These are phyloP conservation scores for Aphaenogaster ashmeadi DNA, from an alignment of 1,140 invertebrate species.

Conservation along the genomic window DNA sequence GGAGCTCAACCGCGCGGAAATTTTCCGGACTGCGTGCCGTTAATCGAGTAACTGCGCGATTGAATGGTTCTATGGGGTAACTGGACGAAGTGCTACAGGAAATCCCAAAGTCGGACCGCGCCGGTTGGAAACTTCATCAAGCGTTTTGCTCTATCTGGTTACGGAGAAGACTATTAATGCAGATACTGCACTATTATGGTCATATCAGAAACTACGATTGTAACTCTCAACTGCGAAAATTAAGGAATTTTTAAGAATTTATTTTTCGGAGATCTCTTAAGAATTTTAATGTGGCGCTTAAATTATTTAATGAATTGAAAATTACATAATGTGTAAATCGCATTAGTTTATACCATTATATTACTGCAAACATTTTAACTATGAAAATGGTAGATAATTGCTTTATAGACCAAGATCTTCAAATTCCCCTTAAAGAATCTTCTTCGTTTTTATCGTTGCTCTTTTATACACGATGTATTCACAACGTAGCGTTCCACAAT, in stretches of 20 bases:
- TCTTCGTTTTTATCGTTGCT: conserved; percentile 9
- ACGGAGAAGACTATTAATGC: neutral
- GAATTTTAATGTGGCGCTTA: neutral
- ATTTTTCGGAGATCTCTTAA: neutral
- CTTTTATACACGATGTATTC: conserved; percentile 23
- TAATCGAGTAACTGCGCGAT: conserved; percentile 58
- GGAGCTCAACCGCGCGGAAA: conserved; percentile 52
- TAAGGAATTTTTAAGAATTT: neutral
- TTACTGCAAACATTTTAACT: neutral
- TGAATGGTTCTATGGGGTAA: conserved; percentile 44
- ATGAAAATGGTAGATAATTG: neutral
- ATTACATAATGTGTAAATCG: neutral
- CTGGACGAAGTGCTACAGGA: conserved; percentile 10
- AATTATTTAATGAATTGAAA: neutral
- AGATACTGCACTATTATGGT: neutral
- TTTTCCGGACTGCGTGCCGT: conserved; percentile 49
- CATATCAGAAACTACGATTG: neutral
- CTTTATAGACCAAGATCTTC: neutral
- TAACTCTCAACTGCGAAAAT: neutral
- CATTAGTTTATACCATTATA: neutral
- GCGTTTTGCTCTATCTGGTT: conserved; percentile 20
- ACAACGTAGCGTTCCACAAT: neutral
- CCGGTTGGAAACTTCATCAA: conserved; percentile 39
- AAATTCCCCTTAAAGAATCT: neutral
- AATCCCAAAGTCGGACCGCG: conserved; percentile 23